These are phyloP conservation scores for Automeris io DNA, from an alignment of 2,888 invertebrate genomes.

Conservation along the genomic window DNA sequence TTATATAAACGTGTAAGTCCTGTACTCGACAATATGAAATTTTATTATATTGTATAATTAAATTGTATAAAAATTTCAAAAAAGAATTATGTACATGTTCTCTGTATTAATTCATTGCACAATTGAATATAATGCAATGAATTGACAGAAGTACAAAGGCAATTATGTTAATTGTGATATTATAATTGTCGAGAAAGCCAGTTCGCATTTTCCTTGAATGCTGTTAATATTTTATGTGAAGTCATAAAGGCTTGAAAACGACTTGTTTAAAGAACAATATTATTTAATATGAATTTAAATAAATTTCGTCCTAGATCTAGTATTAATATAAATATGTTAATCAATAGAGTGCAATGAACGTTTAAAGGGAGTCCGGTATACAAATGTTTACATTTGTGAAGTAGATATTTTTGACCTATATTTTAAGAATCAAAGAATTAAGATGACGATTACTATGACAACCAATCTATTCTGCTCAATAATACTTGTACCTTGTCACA, in stretches of 20 bases:
- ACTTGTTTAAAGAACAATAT: conserved; percentile 20
- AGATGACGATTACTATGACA: too few species aligned
- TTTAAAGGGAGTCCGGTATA: too few species aligned
- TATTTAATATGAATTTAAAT: conserved; percentile 38
- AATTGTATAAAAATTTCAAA: conserved; percentile 48
- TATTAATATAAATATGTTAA: background rate
- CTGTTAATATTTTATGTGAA: conserved; percentile 22
- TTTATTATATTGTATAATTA: conserved; percentile 50
- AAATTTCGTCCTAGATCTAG: background rate
- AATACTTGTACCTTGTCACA: too few species aligned
- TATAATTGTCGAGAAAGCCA: conserved; percentile 27
- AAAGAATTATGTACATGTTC: conserved; percentile 27
- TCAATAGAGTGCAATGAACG: too few species aligned
- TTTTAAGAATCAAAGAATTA: too few species aligned
- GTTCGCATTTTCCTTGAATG: conserved; percentile 24
- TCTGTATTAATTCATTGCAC: conserved; percentile 19
- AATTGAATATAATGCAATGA: conserved; percentile 18
- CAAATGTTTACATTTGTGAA: too few species aligned
- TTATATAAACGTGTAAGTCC: conserved; percentile 23
- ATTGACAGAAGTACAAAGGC: conserved; percentile 52
- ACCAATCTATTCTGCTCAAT: too few species aligned
- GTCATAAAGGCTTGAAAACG: conserved; percentile 24
- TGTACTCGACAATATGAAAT: conserved; percentile 58
- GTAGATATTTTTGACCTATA: too few species aligned
- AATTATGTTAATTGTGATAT: conserved; percentile 41